A percentile compares a stretch with the other conserved stretches of the same genome.
phyloP scores from a whole-genome alignment of 2,888 invertebrate genomes.

The Agonopterix arenella region DNA sequence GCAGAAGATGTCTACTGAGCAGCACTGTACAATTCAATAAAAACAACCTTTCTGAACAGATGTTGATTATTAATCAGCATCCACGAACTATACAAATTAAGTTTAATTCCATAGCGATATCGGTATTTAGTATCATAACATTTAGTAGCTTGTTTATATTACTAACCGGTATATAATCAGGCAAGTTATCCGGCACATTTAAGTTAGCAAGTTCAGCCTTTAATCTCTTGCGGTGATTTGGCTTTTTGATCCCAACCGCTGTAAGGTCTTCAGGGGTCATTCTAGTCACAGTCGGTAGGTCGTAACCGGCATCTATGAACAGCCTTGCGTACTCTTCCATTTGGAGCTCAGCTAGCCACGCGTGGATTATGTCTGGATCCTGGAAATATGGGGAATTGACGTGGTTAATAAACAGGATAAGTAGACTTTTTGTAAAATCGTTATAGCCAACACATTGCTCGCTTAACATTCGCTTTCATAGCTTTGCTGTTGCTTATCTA shows the following conservation, averaged over 20 bases:
- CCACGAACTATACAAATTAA: neutral
- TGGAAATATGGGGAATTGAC: constrained; percentile 37
- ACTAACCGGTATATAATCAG: constrained; percentile 94
- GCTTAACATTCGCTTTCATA: too few species aligned
- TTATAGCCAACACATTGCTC: too few species aligned
- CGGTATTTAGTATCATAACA: too few species aligned
- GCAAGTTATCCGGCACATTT: constrained; percentile 95
- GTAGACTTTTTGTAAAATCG: too few species aligned
- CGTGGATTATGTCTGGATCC: constrained; percentile 96
- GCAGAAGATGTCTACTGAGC: too few species aligned
- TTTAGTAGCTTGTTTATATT: neutral
- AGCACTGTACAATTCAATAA: too few species aligned
- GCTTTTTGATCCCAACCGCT: constrained; percentile 95
- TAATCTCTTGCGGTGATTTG: constrained; percentile 95
- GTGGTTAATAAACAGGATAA: too few species aligned
- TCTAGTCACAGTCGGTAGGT: constrained; percentile 97
- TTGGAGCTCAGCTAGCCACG: constrained; percentile 95
- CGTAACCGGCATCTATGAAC: constrained; percentile 97
- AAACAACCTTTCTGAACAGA: constrained; percentile 8
- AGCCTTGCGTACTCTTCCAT: constrained; percentile 96
- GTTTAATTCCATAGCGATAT: too few species aligned
- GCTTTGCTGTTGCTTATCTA: too few species aligned
- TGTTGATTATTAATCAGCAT: neutral
- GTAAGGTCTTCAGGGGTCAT: constrained; percentile 98
- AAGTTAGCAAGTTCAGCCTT: constrained; percentile 97